Evolutionary conservation across 2,113 vertebrate species (phyloP), one percentile per base, ranked within the genome.

Genomic region (Phrynosoma platyrhinos): DNA sequence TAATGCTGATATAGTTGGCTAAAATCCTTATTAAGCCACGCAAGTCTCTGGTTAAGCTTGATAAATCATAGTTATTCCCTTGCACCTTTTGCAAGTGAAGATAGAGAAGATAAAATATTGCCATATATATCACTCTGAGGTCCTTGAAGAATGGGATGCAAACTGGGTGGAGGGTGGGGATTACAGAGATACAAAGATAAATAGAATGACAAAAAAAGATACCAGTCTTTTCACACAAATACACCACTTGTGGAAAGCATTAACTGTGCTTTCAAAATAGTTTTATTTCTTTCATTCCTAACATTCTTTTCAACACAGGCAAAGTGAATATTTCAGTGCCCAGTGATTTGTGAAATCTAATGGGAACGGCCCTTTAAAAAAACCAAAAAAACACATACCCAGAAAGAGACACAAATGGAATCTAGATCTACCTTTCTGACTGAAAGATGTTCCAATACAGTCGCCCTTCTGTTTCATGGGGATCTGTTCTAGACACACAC

Each of bases 241-340:
- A 2, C 10, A 12, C 12, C 79, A 0, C 0, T 30, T 83, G 68
- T 25, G 40, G 21, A 80, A 76, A 58, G 53, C 52, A 66, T 47
- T 53, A 77, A 25, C 18, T 6, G 7, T 66, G 16, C 32, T 89
- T 79, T 91, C 53, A 1, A 52, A 30, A 6, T 62, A 12, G 18
- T 1, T 88, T 71, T 71, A 12, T 84, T 74, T 87, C 32, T 58
- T 36, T 40, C 40, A 83, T 71, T 55, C 52, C 77, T 80, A 55
- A 88, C 18, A 9, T 30, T 47, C 42, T 79, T 55, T 84, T 84
- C 66, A 30, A 42, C 36, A 71, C 52, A n/a, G 4, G 66, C 52
- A 71, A 25, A 32, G 62, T 30, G n/a, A 58, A 20, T 32, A 36
- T 84, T 23, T 77, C 52, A 79, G 10, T 88, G 76, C 18, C 72